A percentile compares a stretch with the other conserved stretches of the same genome.
Evolutionary conservation across 2,113 vertebrate genomes (phyloP).

Genomic region (Amphiprion ocellaris): DNA sequence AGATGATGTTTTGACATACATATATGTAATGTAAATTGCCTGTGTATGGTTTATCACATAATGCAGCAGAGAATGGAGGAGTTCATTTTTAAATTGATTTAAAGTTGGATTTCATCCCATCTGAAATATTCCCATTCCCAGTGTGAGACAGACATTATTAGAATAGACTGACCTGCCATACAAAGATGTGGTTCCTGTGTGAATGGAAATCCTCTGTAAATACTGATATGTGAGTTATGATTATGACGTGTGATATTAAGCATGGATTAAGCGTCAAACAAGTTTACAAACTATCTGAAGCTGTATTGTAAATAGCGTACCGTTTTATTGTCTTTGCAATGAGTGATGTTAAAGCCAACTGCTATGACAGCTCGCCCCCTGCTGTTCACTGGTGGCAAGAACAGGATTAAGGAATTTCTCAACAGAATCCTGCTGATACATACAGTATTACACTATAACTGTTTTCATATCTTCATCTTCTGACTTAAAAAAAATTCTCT

Average conservation of each 20-base stretch:
- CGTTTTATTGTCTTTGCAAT: conserved; percentile 44
- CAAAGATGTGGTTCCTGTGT: conserved; percentile 6
- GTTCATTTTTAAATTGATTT: conserved; percentile 8
- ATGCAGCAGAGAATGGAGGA: conserved; percentile 28
- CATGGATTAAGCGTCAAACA: conserved; percentile 67
- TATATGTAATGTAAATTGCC: conserved; percentile 5
- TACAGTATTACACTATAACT: background rate
- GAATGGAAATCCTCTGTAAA: conserved; percentile 62
- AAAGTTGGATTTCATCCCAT: conserved; percentile 29
- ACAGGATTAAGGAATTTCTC: conserved; percentile 4
- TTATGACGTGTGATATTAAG: conserved; percentile 44
- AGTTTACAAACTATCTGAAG: conserved; percentile 69
- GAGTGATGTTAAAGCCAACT: conserved; percentile 39
- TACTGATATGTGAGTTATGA: conserved; percentile 50
- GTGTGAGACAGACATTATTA: background rate
- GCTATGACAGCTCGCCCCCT: conserved; percentile 55
- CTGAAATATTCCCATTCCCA: conserved; percentile 48
- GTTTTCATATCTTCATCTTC: conserved; percentile 19
- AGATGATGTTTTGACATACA: background rate
- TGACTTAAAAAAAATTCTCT: conserved; percentile 16
- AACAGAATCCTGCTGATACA: background rate
- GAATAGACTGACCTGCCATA: conserved; percentile 8
- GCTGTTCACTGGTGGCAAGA: conserved; percentile 32
- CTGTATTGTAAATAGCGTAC: conserved; percentile 74
- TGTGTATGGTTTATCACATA: conserved; percentile 22